Evolutionary conservation across 2,888 invertebrate species (phyloP).

Genomic region (Falcaria lacertinaria): DNA sequence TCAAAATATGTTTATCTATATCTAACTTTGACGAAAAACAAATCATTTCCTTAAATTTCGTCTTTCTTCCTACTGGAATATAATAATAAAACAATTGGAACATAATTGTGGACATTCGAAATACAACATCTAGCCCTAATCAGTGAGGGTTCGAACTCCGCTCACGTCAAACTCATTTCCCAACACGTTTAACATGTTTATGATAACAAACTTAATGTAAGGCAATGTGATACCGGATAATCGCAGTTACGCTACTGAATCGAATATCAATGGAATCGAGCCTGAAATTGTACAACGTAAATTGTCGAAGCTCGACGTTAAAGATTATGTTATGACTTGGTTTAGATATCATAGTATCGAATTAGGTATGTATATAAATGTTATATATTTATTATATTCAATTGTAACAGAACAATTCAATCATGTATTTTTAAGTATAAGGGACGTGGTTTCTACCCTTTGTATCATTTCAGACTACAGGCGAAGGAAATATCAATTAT

Average conservation of each 20-base stretch:
- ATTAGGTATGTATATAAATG: background rate
- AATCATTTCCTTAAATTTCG: no score
- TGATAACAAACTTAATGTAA: background rate
- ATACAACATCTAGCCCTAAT: background rate
- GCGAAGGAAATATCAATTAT: no score
- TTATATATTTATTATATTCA: no score
- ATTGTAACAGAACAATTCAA: no score
- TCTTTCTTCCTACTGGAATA: no score
- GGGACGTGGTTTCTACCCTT: no score
- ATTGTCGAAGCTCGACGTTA: background rate
- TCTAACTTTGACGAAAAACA: no score
- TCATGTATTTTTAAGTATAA: no score
- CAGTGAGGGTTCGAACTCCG: background rate
- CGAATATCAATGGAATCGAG: background rate
- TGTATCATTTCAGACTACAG: no score
- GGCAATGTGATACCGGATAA: slow-evolving; percentile 11
- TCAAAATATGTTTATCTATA: no score
- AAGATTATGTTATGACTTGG: background rate
- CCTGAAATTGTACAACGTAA: background rate
- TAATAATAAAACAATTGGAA: no score
- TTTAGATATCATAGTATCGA: background rate
- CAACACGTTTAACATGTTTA: slow-evolving; percentile 1
- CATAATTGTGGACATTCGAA: no score
- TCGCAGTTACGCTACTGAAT: background rate
- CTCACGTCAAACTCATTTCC: slow-evolving; percentile 1